A percentile compares a stretch with the other conserved stretches of the same genome.
Conservation (phyloP, 92 coral and sea anemone genomes). For the Anthopleura xanthogrammica region DNA sequence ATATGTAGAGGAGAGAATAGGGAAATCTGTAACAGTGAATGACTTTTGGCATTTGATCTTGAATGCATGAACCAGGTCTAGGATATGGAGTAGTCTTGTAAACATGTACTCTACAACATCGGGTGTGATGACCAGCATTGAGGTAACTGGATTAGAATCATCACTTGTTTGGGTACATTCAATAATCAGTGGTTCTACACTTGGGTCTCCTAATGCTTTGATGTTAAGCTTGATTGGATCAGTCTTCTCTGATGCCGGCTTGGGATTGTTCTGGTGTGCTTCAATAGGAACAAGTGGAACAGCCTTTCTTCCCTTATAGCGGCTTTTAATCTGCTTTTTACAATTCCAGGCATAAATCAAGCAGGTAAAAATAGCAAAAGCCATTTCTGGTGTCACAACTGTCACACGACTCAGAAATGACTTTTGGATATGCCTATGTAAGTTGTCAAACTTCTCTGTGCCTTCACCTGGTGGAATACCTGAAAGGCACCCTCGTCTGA, state of each 20-base stretch:
- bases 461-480: conserved; percentile 47
- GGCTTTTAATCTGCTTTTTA: conserved; percentile 25
- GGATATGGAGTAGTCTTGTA: conserved; percentile 40
- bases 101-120: conserved; percentile 43
- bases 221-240: conserved; percentile 7
- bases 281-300: conserved; percentile 38
- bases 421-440: conserved; percentile 33
- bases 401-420: conserved; percentile 37
- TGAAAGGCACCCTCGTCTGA: conserved; percentile 42
- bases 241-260: background rate
- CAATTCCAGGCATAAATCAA: conserved; percentile 41
- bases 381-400: conserved; percentile 47
- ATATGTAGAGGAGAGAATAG: conserved; percentile 25
- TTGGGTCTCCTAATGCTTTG: conserved; percentile 8
- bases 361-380: conserved; percentile 39
- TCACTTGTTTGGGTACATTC: conserved; percentile 4
- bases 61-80: conserved; percentile 27
- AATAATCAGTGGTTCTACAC: conserved; percentile 25
- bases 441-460: conserved; percentile 34
- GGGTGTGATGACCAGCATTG: conserved; percentile 35
- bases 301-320: conserved; percentile 18
- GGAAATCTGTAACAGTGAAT: conserved; percentile 28
- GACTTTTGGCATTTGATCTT: conserved; percentile 34
- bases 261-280: conserved; percentile 5
- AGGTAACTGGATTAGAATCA: background rate